These are phyloP conservation scores for Gnathonemus longibarbis DNA, from an alignment of 2,113 vertebrate genomes.

Conservation along the genomic window DNA sequence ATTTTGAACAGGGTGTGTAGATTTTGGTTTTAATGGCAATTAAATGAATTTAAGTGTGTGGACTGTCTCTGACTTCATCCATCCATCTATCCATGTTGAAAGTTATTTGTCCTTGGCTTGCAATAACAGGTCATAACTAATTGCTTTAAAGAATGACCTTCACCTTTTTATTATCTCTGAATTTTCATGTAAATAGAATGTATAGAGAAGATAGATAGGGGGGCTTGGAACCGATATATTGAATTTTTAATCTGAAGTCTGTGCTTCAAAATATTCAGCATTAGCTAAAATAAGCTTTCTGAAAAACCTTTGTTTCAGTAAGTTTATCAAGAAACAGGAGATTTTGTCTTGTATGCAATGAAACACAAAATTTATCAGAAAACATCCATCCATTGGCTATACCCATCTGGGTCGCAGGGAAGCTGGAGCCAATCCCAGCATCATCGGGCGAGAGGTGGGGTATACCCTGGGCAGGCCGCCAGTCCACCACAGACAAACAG, in stretches of 20 bases:
- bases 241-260: neutral
- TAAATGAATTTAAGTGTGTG: neutral
- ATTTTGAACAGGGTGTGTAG: slow-evolving; percentile 1
- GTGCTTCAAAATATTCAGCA: neutral
- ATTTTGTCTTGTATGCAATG: neutral
- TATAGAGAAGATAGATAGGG: neutral
- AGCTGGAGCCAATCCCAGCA: no score
- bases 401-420: no score
- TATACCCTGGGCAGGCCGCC: no score
- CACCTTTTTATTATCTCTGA: neutral
- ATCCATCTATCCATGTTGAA: neutral
- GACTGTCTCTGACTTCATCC: neutral
- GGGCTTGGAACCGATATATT: neutral
- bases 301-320: neutral
- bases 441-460: no score
- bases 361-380: neutral
- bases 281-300: neutral
- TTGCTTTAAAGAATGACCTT: neutral
- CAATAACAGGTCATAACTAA: neutral
- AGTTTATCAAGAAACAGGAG: neutral
- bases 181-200: neutral
- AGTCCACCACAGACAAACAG: no score
- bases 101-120: neutral
- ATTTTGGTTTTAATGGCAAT: neutral
- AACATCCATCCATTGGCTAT: neutral